Evolutionary conservation across 2,797 vertebrate species (phyloP).

Genomic region (Dryobates pubescens): DNA sequence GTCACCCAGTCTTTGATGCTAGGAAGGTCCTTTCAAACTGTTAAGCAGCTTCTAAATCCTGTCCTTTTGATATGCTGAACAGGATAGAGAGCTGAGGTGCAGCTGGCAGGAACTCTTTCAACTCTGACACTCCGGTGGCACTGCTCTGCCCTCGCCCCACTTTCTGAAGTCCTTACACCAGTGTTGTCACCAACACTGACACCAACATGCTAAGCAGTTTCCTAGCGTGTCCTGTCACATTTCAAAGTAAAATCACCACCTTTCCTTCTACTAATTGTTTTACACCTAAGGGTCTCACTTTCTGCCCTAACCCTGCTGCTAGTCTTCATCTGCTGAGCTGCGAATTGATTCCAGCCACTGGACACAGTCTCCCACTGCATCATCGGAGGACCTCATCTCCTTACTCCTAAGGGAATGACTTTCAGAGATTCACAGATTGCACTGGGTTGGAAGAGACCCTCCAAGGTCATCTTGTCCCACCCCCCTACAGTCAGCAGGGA

Average conservation of each 20-base stretch:
- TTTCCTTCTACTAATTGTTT: background rate
- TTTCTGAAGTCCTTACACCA: background rate
- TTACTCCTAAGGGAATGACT: background rate
- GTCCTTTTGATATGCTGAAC: background rate
- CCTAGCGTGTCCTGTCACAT: background rate
- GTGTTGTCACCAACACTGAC: background rate
- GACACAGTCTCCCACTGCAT: background rate
- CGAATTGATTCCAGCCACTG: background rate
- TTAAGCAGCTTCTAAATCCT: background rate
- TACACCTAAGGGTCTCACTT: background rate
- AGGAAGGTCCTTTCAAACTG: background rate
- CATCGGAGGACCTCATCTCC: background rate
- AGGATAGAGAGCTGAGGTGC: background rate
- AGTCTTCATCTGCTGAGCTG: background rate
- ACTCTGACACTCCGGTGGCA: background rate
- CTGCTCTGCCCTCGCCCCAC: background rate
- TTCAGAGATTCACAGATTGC: no score
- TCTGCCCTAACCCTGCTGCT: background rate
- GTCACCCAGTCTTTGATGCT: background rate
- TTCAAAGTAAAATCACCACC: background rate
- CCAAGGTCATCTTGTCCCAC: no score
- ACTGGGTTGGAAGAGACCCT: no score
- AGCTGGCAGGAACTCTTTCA: background rate
- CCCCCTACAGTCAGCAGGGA: no score
- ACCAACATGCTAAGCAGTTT: background rate